A percentile compares a stretch with the other conserved stretches of the same genome.
Evolutionary conservation across 2,113 vertebrate species (phyloP).

Genomic region (Heloderma charlesbogerti): DNA sequence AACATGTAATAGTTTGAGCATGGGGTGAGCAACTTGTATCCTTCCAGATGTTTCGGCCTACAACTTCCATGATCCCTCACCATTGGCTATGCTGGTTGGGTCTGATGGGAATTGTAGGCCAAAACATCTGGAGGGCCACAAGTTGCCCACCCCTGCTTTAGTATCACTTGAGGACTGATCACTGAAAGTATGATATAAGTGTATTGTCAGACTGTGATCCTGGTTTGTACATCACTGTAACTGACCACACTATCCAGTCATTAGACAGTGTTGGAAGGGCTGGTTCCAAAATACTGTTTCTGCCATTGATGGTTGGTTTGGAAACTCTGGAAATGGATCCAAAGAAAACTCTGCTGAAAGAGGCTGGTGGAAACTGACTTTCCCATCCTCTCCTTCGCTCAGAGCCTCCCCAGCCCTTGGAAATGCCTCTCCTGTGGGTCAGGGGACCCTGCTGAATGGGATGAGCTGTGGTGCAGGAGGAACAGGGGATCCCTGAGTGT

Average conservation of each 20-base stretch:
- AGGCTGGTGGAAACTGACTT: not conserved
- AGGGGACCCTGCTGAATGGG: not conserved
- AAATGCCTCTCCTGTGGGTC: not conserved
- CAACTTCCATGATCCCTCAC: too few species aligned
- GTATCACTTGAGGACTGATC: not conserved
- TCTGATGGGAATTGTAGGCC: too few species aligned
- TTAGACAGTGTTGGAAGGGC: conserved; percentile 8
- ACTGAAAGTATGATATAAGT: not conserved
- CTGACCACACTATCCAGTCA: not conserved
- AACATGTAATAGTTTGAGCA: not conserved
- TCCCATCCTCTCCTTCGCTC: not conserved
- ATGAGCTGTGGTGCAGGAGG: not conserved
- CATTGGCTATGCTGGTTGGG: too few species aligned
- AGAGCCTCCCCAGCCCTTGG: not conserved
- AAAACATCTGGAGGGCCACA: too few species aligned
- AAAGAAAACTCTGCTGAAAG: not conserved
- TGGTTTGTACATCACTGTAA: not conserved
- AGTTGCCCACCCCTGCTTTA: too few species aligned
- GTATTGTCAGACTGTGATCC: not conserved
- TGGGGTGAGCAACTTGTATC: not conserved
- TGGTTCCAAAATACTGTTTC: conserved; percentile 29
- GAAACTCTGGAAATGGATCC: conserved; percentile 20
- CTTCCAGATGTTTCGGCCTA: not conserved
- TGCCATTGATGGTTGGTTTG: conserved; percentile 42
- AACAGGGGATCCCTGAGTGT: not conserved